Base-by-base conservation (phyloP, 2,113 vertebrate species). In the Oriolus oriolus region DNA sequence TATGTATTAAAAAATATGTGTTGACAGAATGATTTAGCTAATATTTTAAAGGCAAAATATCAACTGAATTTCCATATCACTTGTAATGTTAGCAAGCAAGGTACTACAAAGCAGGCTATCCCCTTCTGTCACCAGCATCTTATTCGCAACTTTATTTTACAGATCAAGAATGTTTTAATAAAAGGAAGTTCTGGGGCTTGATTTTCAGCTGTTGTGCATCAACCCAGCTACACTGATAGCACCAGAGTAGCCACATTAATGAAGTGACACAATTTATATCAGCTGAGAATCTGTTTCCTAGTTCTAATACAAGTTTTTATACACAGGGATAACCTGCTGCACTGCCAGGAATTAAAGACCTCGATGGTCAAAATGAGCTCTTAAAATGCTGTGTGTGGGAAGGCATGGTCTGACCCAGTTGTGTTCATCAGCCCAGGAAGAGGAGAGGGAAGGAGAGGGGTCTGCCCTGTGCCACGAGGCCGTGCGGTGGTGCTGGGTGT, bases 11-110 rank as follows among this genome's bases (percentile, higher is more conserved):
- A 96, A 96, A 94, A 95, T 96, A 95, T 31, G 94, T 95, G 95
- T 97, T 97, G 96, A 97, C 96, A 97, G 89, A 96, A 90, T 90
- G 96, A 96, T 97, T 92, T 95, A 84, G 92, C 84, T 97, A 97
- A 96, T 97, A 97, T 90, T 96, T 97, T 95, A 95, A 96, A 96
- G 93, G 93, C 92, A 97, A 97, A 97, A 96, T 57, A 97, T 93
- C 91, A 87, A 88, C 94, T 86, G 69, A 81, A 93, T 93, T 97
- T 97, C 71, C 86, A 90, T 96, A 95, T 89, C 70, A 79, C 94
- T 95, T 95, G 59, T 86, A 95, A 95, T 10, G 74, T 47, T 85
- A 61, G 76, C 31, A 94, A 94, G 90, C 70, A 87, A 93, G 93
- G 87, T 93, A 96, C 78, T 93, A 89, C 93, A 89, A 89, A 91